Conservation (phyloP, 2,888 invertebrate genomes). For the Caenorhabditis uteleia region DNA sequence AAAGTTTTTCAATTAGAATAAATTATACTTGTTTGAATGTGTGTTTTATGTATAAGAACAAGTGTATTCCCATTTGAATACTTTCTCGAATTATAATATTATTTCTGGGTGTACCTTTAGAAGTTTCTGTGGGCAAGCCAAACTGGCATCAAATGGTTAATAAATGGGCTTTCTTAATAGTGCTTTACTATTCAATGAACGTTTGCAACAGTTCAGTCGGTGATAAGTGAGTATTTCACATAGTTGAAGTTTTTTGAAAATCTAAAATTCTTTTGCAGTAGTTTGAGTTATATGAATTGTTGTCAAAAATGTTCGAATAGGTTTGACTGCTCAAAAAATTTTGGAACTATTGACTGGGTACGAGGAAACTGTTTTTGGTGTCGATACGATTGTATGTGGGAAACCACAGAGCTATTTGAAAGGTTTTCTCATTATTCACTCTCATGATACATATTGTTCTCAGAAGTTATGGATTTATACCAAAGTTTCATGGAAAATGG, state of each 20-base stretch:
- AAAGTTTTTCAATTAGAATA: no score
- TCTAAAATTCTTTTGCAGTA: slow-evolving; percentile 9
- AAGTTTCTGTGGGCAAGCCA: no score
- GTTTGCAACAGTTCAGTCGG: no score
- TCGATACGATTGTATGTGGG: slow-evolving; percentile 61
- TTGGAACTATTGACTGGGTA: slow-evolving; percentile 22
- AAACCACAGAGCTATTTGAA: slow-evolving; percentile 49
- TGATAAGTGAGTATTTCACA: no score
- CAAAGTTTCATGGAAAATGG: slow-evolving; percentile 67
- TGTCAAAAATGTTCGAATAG: slow-evolving; percentile 6
- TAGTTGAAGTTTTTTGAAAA: not conserved
- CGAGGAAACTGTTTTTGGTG: slow-evolving; percentile 47
- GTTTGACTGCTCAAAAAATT: slow-evolving; percentile 8
- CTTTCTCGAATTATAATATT: no score
- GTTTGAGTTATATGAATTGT: slow-evolving; percentile 8
- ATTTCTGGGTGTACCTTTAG: no score
- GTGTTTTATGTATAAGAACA: no score
- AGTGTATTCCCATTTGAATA: no score
- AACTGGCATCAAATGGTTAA: no score
- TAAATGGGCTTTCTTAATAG: no score
- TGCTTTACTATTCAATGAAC: no score
- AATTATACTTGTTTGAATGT: no score
- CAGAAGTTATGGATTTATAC: slow-evolving; percentile 30
- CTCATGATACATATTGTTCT: not conserved
- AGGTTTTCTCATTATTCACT: not conserved